Evolutionary conservation across 2,888 invertebrate genomes (phyloP), one percentile per base, ranked within the genome.

Genomic region (Sesia bembeciformis): DNA sequence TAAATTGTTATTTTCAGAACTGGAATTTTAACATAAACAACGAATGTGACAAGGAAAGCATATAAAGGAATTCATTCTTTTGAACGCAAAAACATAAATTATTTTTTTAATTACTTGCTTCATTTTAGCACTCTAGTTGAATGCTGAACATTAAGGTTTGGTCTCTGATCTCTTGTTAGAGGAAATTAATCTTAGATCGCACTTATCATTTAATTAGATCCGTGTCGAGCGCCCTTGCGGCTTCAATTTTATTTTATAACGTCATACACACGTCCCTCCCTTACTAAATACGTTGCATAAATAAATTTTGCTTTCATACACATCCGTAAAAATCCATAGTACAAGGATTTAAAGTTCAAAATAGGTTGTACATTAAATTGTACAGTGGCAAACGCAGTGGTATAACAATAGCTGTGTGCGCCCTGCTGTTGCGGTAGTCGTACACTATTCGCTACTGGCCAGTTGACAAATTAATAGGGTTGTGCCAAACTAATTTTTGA

Each of bases 131-230:
- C 8, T 8, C 23, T 46, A 46, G 23, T 46, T 46, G 46, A 46
- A 46, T 46, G 46, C 46, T 8, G 23, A 46, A n/a, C 46, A 46
- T 46, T 46, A 46, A 46, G n/a, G 4, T 46, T 5, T 46, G 7
- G 46, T n/a, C 8, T 58, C 73, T 73, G 77, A 79, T 81, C 75
- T 80, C 74, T 74, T 71, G 71, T 70, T 71, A 59, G 66, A 78
- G 78, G 65, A 78, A 81, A 86, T 86, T 87, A 81, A 87, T 89
- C 86, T 87, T 73, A 84, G 79, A 88, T 86, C 77, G 65, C 61
- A 79, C 78, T 87, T 88, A 89, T 89, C 88, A 86, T 88, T 88
- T 89, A 89, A 89, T 89, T 88, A 88, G 85, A 89, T 89, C 88
- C 78, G 77, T 73, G 77, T 77, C 67, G 81, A 72, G 78, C 79